These are phyloP conservation scores for Sternotherus odoratus DNA, from an alignment of 2,797 vertebrate species.

Conservation along the genomic window DNA sequence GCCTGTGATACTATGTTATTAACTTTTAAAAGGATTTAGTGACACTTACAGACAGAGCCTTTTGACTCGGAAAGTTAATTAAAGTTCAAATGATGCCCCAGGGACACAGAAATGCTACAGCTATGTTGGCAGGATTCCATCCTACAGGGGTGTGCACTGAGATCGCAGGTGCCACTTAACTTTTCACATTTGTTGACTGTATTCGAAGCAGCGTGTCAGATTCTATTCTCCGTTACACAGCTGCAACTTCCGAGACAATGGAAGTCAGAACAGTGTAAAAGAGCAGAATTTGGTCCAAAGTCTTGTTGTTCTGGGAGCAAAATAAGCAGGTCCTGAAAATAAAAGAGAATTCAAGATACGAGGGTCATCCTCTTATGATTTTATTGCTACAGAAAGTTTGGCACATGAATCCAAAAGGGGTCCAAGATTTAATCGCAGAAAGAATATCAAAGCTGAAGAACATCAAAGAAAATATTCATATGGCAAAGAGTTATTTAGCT, in stretches of 20 bases:
- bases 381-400: not conserved
- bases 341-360: not conserved
- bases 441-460: constrained; percentile 16
- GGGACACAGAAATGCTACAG: not conserved
- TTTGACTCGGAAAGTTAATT: not conserved
- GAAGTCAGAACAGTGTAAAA: not conserved
- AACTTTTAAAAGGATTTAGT: not conserved
- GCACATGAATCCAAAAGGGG: constrained; percentile 4
- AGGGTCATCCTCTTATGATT: not conserved
- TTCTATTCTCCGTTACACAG: not conserved
- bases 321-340: not conserved
- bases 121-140: not conserved
- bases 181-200: not conserved
- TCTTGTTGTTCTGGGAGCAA: not conserved
- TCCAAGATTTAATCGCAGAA: not conserved
- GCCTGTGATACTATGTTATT: not conserved
- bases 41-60: not conserved
- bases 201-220: not conserved
- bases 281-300: not conserved
- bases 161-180: not conserved
- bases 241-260: not conserved
- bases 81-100: not conserved
- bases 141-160: not conserved
- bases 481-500: constrained; percentile 17
- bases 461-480: constrained; percentile 27